Evolutionary conservation across 2,888 invertebrate genomes (phyloP), one percentile per base, ranked within the genome.

Genomic region (Drosophila robusta): DNA sequence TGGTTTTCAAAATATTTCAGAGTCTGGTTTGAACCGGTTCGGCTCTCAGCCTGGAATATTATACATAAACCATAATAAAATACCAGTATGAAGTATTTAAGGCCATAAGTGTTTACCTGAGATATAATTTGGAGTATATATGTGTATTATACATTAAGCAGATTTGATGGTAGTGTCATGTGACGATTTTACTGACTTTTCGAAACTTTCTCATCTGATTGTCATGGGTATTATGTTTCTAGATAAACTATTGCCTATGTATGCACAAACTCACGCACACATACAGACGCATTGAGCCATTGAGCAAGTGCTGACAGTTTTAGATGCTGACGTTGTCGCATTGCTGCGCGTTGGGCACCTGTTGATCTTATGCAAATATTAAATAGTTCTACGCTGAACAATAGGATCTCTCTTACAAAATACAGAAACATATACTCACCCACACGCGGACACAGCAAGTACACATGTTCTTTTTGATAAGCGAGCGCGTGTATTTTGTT

Each of bases 331-430:
- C 45, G 72, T 56, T 61, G 79, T 54, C 76, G 69, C 68, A 68
- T 60, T 52, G 38, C 56, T 62, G 54, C 58, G 41, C 61, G 47
- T 54, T 61, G 57, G 65, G 71, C 83, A 86, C 83, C 83, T 86
- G 78, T 80, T 86, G 83, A 80, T 80, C 83, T 80, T 72, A 46
- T 72, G 83, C 78, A 83, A 83, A 83, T 78, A 86, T 67, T 38
- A 68, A 76, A 82, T 80, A 85, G 72, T 71, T 67, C 5, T 44
- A 22, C 61, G 42, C 58, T 34, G 58, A 77, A 82, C 82, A 83
- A 82, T 64, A 64, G 71, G 72, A 78, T 82, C 66, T 66, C 66
- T 66, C 80, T 80, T 56, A 75, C 61, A 74, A 70, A 55, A 79
- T 64, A 61, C 52, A 69, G 14, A 57, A 32, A 52, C 32, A 57